These are phyloP conservation scores for Dromaius novaehollandiae DNA, from an alignment of 2,113 vertebrate species.

Conservation along the genomic window DNA sequence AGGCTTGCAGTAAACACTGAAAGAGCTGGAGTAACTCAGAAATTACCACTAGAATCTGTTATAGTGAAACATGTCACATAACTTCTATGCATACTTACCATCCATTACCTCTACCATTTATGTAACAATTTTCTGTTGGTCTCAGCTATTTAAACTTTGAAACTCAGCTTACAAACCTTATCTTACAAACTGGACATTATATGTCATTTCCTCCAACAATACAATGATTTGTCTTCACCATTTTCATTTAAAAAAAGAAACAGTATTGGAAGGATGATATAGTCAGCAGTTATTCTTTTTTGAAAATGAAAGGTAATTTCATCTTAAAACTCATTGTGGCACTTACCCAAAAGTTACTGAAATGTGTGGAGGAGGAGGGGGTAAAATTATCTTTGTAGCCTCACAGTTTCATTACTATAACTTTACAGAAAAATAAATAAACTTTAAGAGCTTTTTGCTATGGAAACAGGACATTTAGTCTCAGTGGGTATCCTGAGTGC, in stretches of 20 bases:
- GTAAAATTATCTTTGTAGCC: slow-evolving; percentile 17
- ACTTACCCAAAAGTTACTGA: slow-evolving; percentile 29
- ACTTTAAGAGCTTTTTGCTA: slow-evolving; percentile 46
- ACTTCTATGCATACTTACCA: background rate
- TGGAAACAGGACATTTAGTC: slow-evolving; percentile 55
- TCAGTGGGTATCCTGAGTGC: slow-evolving; percentile 35
- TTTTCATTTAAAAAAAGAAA: background rate
- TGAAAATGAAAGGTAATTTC: slow-evolving; percentile 43
- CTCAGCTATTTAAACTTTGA: background rate
- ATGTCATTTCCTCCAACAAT: background rate
- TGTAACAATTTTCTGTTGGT: background rate
- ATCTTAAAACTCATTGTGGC: slow-evolving; percentile 21
- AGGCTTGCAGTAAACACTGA: background rate
- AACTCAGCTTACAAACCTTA: background rate
- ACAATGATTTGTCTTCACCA: background rate
- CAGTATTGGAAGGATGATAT: background rate
- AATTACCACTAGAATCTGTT: background rate
- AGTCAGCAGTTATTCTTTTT: slow-evolving; percentile 4
- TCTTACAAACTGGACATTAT: background rate
- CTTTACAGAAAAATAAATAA: slow-evolving; percentile 59
- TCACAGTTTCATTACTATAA: slow-evolving; percentile 29
- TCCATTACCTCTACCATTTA: background rate
- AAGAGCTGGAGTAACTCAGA: background rate
- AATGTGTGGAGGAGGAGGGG: background rate
- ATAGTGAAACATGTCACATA: background rate